Evolutionary conservation across 2,888 invertebrate species (phyloP).

Genomic region (Antheraea assamensis): DNA sequence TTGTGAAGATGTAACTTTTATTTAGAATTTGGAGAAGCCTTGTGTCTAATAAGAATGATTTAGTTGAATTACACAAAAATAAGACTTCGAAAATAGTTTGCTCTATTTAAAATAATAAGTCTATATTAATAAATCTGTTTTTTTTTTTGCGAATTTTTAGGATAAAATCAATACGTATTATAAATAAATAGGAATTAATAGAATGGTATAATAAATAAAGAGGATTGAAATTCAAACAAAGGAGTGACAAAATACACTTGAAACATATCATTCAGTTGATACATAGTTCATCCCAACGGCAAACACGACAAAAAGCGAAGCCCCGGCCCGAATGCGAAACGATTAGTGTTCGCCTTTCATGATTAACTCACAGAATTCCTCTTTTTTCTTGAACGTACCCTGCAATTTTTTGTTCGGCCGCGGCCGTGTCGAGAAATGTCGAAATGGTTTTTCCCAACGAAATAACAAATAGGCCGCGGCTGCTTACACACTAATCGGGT

Average conservation of each 20-base stretch:
- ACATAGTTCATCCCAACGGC: slow-evolving; percentile 41
- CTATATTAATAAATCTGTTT: no score
- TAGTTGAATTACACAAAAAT: no score
- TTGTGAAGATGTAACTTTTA: no score
- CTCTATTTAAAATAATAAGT: no score
- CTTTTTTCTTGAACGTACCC: slow-evolving; percentile 43
- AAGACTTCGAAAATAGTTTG: no score
- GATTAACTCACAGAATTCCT: slow-evolving; percentile 59
- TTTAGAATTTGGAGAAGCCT: no score
- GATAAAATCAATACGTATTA: no score
- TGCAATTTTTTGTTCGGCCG: slow-evolving; percentile 37
- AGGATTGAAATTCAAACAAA: slow-evolving; percentile 28
- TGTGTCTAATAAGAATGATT: no score
- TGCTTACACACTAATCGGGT: slow-evolving; percentile 66
- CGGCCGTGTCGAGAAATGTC: slow-evolving; percentile 38
- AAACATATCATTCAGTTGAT: slow-evolving; percentile 44
- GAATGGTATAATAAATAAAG: no score
- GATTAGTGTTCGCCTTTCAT: slow-evolving; percentile 60
- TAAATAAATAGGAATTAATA: no score
- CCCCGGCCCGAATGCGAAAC: slow-evolving; percentile 46
- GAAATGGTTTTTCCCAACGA: slow-evolving; percentile 51
- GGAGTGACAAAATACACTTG: slow-evolving; percentile 37
- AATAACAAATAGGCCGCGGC: slow-evolving; percentile 66
- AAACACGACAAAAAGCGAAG: slow-evolving; percentile 55
- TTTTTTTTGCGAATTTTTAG: no score